Evolutionary conservation across 2,797 vertebrate species (phyloP), one percentile per base, ranked within the genome.

Genomic region (Pyrocephalus nanus): DNA sequence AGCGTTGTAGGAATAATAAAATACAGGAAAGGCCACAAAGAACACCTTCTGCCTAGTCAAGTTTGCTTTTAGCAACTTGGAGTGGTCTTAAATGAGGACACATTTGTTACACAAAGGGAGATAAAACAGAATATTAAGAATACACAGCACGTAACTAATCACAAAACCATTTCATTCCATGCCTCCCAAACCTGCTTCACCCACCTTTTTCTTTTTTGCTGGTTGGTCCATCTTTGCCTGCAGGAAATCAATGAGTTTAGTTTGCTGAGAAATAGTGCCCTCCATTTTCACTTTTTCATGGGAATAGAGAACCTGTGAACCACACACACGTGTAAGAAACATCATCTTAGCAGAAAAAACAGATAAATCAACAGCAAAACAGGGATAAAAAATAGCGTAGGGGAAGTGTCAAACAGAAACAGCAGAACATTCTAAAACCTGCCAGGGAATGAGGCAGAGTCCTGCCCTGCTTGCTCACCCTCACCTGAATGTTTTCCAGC

Each of bases 191-290:
- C 88, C 62, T 78, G 69, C 66, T 54, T 54, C 90, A 97, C 97
- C 93, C 97, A 99, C 99, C 99, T 99, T 99, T 98, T 99, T 99
- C 97, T 99, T 99, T 98, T 99, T 99, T 15, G 98, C 98, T 32
- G 99, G 99, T 69, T 99, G 99, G 96, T 99, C 99, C 99, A 99
- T 99, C 98, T 99, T 99, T 87, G 99, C 99, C 98, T 99, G 99
- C 54, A 99, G 98, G 96, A 99, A 99, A 97, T 99, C 99, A 80
- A 99, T 99, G 92, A 99, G 99, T 97, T 99, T 99, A 95, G 99
- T 99, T 98, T 99, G 99, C 92, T 99, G 99, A 86, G 99, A 99
- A 97, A 99, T 99, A 67, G 99, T 99, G 69, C 99, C 99, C 95
- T 99, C 99, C 99, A 99, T 99, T 97, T 99, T 99, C 94, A 99